Percentiles rank a stretch among this genome's conserved stretches.
Conservation (phyloP, 2,797 vertebrate species). For the Labroides dimidiatus region DNA sequence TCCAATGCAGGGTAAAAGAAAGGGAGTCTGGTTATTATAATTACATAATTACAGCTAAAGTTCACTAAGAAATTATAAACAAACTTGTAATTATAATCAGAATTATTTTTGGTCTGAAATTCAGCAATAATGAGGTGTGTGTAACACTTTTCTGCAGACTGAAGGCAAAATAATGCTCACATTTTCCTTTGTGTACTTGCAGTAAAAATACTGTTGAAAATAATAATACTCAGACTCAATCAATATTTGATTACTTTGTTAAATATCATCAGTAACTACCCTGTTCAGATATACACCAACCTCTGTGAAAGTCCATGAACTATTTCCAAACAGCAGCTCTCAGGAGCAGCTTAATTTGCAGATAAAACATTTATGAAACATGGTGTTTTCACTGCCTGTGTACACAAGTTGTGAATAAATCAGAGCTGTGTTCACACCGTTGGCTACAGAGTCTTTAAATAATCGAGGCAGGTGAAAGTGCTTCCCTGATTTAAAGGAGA, state of each 20-base stretch:
- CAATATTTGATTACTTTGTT: too few relatives aligned
- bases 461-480: conserved; percentile 5
- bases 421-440: conserved; percentile 17
- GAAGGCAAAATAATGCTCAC: too few relatives aligned
- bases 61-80: too few relatives aligned
- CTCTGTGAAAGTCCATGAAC: conserved; percentile 22
- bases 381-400: conserved; percentile 51
- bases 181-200: neutral
- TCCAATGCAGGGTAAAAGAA: too few relatives aligned
- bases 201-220: neutral
- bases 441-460: conserved; percentile 25
- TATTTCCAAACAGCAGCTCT: conserved; percentile 35
- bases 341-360: conserved; percentile 49
- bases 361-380: conserved; percentile 66
- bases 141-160: too few relatives aligned
- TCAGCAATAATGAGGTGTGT: too few relatives aligned
- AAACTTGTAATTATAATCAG: too few relatives aligned
- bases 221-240: too few relatives aligned
- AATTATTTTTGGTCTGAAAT: too few relatives aligned
- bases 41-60: too few relatives aligned
- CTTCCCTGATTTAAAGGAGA: conserved; percentile 12
- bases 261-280: neutral
- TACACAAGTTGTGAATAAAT: conserved; percentile 49
- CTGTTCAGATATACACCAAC: conserved; percentile 6
- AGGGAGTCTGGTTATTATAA: too few relatives aligned